Conservation (phyloP, 30 jellyfish, hydroid and myxozoan genomes). For the Sanderia malayensis region DNA sequence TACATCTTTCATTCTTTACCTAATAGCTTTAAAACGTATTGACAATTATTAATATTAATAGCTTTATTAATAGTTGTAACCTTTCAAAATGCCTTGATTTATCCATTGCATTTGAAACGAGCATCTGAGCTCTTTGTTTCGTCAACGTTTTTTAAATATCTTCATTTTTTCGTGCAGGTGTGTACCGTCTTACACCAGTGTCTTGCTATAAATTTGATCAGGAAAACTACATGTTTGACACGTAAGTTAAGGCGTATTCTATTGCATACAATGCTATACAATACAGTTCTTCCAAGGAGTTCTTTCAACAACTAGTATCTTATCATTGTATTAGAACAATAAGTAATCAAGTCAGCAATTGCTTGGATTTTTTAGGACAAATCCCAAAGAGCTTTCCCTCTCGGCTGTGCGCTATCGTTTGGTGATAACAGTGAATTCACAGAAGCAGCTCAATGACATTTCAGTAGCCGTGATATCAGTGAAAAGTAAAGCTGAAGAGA, state of each 20-base stretch:
- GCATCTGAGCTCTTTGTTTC: not conserved
- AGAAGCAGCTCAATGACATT: conserved; percentile 68
- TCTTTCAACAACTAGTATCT: too few species aligned
- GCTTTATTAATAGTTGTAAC: too few species aligned
- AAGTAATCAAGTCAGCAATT: too few species aligned
- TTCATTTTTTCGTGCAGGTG: conserved; percentile 42
- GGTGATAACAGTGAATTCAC: conserved; percentile 39
- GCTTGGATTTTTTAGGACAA: conserved; percentile 35
- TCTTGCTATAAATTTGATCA: conserved; percentile 92
- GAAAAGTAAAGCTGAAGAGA: conserved; percentile 27
- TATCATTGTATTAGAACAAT: too few species aligned
- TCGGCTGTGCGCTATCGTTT: conserved; percentile 57
- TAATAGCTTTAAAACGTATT: too few species aligned
- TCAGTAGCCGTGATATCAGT: conserved; percentile 28
- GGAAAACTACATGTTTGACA: conserved; percentile 69
- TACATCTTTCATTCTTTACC: too few species aligned
- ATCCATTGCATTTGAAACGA: too few species aligned
- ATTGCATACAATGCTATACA: not conserved
- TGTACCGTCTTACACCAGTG: conserved; percentile 78
- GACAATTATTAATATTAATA: too few species aligned
- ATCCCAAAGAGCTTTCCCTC: conserved; percentile 68
- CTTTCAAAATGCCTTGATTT: too few species aligned
- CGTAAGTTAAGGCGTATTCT: conserved; percentile 54
- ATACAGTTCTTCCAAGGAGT: not conserved
- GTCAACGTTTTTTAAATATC: not conserved